Percentiles rank a stretch among this genome's conserved stretches.
Evolutionary conservation across 2,888 invertebrate species (phyloP).

Genomic region (Plusia festucae): DNA sequence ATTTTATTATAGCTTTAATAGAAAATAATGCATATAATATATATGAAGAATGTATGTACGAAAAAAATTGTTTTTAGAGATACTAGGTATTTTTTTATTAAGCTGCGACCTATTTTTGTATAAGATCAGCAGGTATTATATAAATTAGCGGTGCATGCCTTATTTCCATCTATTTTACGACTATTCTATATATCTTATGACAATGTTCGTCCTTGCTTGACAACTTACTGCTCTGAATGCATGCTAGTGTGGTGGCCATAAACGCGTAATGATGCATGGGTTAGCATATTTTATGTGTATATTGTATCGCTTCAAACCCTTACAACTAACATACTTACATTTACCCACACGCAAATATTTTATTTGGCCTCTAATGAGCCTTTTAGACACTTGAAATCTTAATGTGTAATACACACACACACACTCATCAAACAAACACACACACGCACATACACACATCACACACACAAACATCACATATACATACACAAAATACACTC

Average conservation of each 20-base stretch:
- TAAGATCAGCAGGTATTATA: neutral
- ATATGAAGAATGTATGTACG: neutral
- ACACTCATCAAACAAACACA: too few relatives aligned
- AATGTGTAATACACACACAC: too few relatives aligned
- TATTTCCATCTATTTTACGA: slow-evolving; percentile 30
- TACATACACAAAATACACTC: too few relatives aligned
- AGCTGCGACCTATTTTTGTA: neutral
- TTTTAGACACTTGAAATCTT: too few relatives aligned
- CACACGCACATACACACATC: too few relatives aligned
- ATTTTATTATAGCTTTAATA: slow-evolving; percentile 41
- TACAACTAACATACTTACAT: neutral
- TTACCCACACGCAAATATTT: too few relatives aligned
- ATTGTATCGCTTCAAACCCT: slow-evolving; percentile 23
- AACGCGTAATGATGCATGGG: slow-evolving; percentile 41
- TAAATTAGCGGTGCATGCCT: slow-evolving; percentile 32
- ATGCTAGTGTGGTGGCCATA: slow-evolving; percentile 32
- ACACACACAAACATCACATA: too few relatives aligned
- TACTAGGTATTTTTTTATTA: slow-evolving; percentile 5
- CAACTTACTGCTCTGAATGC: slow-evolving; percentile 26
- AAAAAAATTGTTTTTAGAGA: neutral
- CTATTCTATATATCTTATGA: slow-evolving; percentile 2
- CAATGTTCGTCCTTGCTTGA: slow-evolving; percentile 32
- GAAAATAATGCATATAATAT: slow-evolving; percentile 13
- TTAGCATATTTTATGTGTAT: slow-evolving; percentile 29
- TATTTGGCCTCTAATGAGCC: too few relatives aligned